These are phyloP conservation scores for Sylvilagus floridanus DNA, from an alignment of 2,797 vertebrate species.

Conservation along the genomic window DNA sequence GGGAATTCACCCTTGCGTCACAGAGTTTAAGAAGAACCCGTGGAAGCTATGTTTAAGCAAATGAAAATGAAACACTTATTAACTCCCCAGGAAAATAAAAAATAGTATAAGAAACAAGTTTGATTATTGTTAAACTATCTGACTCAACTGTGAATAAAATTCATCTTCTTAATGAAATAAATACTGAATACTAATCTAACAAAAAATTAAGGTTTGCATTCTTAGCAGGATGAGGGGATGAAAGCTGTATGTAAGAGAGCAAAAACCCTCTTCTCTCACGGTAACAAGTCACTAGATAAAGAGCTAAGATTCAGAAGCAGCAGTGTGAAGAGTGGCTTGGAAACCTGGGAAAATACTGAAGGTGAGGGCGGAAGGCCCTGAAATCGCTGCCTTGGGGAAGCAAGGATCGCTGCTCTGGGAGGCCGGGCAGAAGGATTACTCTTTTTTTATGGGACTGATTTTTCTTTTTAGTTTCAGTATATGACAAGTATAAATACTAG, in stretches of 20 bases:
- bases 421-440: background rate
- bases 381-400: background rate
- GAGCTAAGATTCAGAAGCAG: background rate
- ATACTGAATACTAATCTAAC: background rate
- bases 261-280: background rate
- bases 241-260: background rate
- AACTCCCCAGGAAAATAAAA: slow-evolving; percentile 31
- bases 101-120: background rate
- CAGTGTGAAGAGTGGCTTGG: background rate
- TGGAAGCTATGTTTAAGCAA: background rate
- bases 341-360: background rate
- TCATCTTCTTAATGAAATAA: background rate
- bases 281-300: background rate
- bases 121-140: slow-evolving; percentile 15
- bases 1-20: background rate
- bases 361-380: background rate
- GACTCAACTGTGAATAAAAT: slow-evolving; percentile 21
- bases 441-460: background rate
- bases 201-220: background rate
- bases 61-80: slow-evolving; percentile 11
- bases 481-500: slow-evolving; percentile 30
- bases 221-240: background rate
- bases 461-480: slow-evolving; percentile 16
- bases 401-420: background rate
- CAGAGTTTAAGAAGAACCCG: background rate